Base-by-base conservation (phyloP, 2,888 invertebrate genomes). In the Agrilus cyanescens region DNA sequence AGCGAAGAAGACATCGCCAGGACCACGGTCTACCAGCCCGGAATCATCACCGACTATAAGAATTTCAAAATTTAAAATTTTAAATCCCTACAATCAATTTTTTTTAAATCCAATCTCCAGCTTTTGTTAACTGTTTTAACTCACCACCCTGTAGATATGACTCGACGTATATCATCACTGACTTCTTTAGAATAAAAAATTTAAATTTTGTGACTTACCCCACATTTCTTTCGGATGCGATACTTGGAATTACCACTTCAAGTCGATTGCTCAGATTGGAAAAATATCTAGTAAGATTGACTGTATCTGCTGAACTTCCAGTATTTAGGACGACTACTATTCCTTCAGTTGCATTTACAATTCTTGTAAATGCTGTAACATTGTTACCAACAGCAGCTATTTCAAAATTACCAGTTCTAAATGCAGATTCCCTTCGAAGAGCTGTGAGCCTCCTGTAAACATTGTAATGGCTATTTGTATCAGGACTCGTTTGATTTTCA, bases 391-490 rank as follows among this genome's bases (percentile, higher is more conserved):
- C 38, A 1, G 76, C 72, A 43, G 70, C 68, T 4, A 79, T 73
- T 39, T 67, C 65, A 37, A 76, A 70, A 52, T 69, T 67, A 6
- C 79, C 80, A 6, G 70, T 51, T 50, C 65, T 67, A 30, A 82
- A 63, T 0, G 71, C 68, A 0, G 68, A 58, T 30, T 69, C 60
- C 31, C 71, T 66, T 14, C 81, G 71, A 7, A 85, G 58, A 12
- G 60, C 47, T 0, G 74, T 60, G 12, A 85, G 59, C 1, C 66
- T 55, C 50, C 74, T 72, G 58, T 83, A 85, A 2, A 82, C 63
- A 41, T 74, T 74, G 39, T 78, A 74, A 50, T 81, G 79, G 30
- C 80, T 81, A 10, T 65, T 65, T 0, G 61, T 56, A 0, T 54
- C 57, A 5, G 36, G 31, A 1, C 45, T 46, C 25, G 59, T 65